Base-by-base conservation (phyloP, 2,113 vertebrate genomes). In the Hippocampus abdominalis region DNA sequence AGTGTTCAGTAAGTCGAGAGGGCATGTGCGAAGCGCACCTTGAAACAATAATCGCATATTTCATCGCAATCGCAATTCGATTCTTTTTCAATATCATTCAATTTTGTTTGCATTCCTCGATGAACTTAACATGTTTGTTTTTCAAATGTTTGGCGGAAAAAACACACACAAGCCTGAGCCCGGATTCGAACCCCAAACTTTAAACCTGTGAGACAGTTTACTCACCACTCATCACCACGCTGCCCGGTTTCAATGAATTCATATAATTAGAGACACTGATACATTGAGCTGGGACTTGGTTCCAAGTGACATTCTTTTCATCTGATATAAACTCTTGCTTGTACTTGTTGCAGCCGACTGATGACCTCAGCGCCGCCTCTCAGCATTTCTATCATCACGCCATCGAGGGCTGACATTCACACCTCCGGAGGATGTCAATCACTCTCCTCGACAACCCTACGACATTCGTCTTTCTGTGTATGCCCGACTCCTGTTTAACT, bases 391-490 rank as follows among this genome's bases (percentile, higher is more conserved):
- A 51, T 80, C 67, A 12, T 68, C 57, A 27, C 15, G 61, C 64
- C 53, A 66, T 61, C 69, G 77, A 71, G 23, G 44, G 66, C 20
- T 65, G 61, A 73, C 53, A 61, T 25, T 70, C 64, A 48, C 65
- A 66, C 66, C 62, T 80, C 67, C 42, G n/a, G 39, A 71, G 68
- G 74, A 78, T 76, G 71, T 75, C 66, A 68, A 66, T 71, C 71
- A 81, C 83, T 81, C 86, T 89, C 75, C 72, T 40, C 64, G 54
- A 46, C 77, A 57, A 71, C 78, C 72, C 62, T 70, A 44, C 12
- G 64, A 82, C 73, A 65, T 78, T 78, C 64, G 77, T 44, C 71
- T 75, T 68, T 69, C 59, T 61, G 49, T 83, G 62, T 39, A 59
- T 12, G 21, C 61, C 75, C 57, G 79, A 85, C 66, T 76, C 63